Conservation (phyloP, 2,113 vertebrate species). For the Sinocyclocheilus rhinocerous region DNA sequence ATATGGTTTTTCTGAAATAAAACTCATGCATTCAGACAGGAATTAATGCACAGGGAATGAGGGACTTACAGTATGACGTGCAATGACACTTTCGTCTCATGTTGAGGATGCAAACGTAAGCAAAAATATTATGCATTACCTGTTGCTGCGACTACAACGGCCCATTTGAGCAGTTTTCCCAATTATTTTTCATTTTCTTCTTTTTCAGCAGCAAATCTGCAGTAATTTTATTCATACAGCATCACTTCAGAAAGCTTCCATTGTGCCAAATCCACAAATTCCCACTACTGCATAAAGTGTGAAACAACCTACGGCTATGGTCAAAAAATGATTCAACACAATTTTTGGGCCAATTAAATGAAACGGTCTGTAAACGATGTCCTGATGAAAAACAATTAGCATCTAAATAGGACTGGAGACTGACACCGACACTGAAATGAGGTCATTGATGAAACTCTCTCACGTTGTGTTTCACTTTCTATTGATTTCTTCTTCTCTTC, state of each 20-base stretch:
- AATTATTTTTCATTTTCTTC: too few species aligned
- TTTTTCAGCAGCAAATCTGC: neutral
- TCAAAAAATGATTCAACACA: neutral
- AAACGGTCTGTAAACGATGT: neutral
- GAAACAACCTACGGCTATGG: neutral
- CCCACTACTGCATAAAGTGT: neutral
- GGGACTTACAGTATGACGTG: too few species aligned
- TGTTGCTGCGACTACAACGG: neutral
- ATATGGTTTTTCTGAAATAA: too few species aligned
- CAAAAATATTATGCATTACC: neutral
- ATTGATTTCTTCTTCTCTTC: constrained; percentile 18
- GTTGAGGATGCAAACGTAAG: neutral
- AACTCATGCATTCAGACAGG: too few species aligned
- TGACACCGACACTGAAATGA: neutral
- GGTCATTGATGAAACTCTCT: neutral
- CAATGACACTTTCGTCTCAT: too few species aligned
- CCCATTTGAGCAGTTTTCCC: too few species aligned
- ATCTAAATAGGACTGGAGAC: constrained; percentile 3
- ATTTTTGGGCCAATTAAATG: neutral
- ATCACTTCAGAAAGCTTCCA: neutral
- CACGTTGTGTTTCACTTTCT: neutral
- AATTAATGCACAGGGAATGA: too few species aligned
- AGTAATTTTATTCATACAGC: too few species aligned
- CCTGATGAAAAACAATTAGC: neutral
- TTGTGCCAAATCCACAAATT: neutral